Evolutionary conservation across 2,797 vertebrate species (phyloP), one percentile per base, ranked within the genome.

Genomic region (Hemitrygon akajei): DNA sequence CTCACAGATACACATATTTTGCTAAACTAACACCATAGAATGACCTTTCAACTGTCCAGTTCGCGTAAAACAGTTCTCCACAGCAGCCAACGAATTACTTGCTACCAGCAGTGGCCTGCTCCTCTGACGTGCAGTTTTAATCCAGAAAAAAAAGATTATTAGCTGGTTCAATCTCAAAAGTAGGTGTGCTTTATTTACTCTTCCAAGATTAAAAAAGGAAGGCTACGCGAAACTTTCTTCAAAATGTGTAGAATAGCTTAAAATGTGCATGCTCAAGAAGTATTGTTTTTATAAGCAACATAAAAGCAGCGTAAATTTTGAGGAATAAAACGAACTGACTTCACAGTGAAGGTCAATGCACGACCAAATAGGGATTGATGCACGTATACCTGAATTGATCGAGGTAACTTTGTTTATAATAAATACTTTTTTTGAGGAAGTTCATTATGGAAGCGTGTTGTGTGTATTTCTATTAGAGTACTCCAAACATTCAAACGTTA

Each of bases 151-250:
- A 56, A 86, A 56, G 27, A 56, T 60, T n/a, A 60, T 86, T 86
- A 60, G 82, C 56, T 86, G 82, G 58, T 60, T 27, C 60, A 86
- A 63, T 86, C 82, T 86, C 58, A 86, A 60, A 86, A 86, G 27
- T 30, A 86, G 58, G 60, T 86, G 82, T 86, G 56, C 73, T 76
- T 76, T 76, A 66, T 60, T 60, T 86, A 1, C 82, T 30, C 58
- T 58, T 4, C 60, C 56, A 86, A 86, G 10, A 86, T 60, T n/a
- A 47, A 63, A 86, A 58, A 86, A 63, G 56, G 30, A 58, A 86
- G 25, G 58, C 82, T 27, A 63, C 60, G 27, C 12, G 11, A 86
- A 86, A 63, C 25, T 10, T n/a, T 60, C 58, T 56, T 30, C 47
- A 86, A 27, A 86, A 58, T 27, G 60, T 60, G 58, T 27, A 86